Percentiles rank a stretch among this genome's conserved stretches.
Evolutionary conservation across 92 coral and sea anemone species (phyloP).

Genomic region (Phymanthus crucifer): DNA sequence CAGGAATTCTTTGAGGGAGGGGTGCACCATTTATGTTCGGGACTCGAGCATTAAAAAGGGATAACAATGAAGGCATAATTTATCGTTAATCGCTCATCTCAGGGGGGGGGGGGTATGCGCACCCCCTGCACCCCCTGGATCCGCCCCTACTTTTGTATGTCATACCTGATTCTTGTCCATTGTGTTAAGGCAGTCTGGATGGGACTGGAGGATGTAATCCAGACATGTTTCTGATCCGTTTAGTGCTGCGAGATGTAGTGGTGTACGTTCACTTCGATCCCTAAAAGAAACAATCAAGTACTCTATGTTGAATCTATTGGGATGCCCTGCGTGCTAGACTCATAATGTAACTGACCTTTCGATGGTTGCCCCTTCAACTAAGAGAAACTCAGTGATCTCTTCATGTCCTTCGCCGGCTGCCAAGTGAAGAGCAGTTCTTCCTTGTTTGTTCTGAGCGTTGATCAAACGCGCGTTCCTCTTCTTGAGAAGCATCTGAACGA

Average conservation of each 20-base stretch:
- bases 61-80: no score
- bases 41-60: no score
- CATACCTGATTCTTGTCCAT: slow-evolving; percentile 60
- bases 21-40: no score
- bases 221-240: slow-evolving; percentile 51
- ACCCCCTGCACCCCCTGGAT: no score
- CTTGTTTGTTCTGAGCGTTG: slow-evolving; percentile 73
- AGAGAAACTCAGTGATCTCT: slow-evolving; percentile 59
- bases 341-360: slow-evolving; percentile 49
- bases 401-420: slow-evolving; percentile 88
- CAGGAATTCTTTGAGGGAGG: no score
- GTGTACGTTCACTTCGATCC: slow-evolving; percentile 51
- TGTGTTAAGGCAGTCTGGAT: slow-evolving; percentile 57
- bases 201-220: slow-evolving; percentile 43
- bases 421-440: slow-evolving; percentile 73
- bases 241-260: slow-evolving; percentile 58
- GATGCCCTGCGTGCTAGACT: no score
- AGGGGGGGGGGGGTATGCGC: no score
- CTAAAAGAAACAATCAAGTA: slow-evolving; percentile 22
- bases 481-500: slow-evolving; percentile 65
- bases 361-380: slow-evolving; percentile 74
- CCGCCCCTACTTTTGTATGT: no score
- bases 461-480: slow-evolving; percentile 73
- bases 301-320: no score
- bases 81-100: no score